Evolutionary conservation across 1,140 invertebrate genomes (phyloP).

Genomic region (Brachionus calyciflorus): DNA sequence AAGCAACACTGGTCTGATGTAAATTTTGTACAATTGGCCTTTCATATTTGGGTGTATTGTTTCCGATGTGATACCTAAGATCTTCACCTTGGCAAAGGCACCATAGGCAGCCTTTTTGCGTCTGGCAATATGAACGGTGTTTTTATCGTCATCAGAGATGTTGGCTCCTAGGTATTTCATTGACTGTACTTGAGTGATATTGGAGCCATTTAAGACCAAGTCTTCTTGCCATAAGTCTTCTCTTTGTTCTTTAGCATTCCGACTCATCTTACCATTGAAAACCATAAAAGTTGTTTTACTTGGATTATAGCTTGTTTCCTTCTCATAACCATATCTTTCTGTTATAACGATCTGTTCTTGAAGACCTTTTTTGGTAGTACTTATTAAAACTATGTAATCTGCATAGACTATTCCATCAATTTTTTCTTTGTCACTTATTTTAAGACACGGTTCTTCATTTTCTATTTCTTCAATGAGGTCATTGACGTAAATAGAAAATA

Average conservation of each 20-base stretch:
- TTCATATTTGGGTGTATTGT: slow-evolving; percentile 6
- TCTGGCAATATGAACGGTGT: neutral
- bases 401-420: slow-evolving; percentile 15
- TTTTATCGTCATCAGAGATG: neutral
- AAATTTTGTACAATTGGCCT: slow-evolving; percentile 15
- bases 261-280: neutral
- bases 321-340: neutral
- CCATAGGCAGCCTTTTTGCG: neutral
- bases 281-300: slow-evolving; percentile 9
- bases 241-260: slow-evolving; percentile 10
- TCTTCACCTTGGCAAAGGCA: neutral
- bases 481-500: slow-evolving; percentile 5
- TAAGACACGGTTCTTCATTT: neutral
- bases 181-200: neutral
- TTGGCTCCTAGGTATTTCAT: neutral
- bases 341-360: neutral
- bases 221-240: neutral
- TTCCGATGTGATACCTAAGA: neutral
- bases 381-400: neutral
- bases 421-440: neutral
- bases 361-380: neutral
- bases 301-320: slow-evolving; percentile 1
- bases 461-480: neutral
- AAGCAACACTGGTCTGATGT: neutral
- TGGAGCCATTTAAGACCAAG: neutral